phyloP scores from a whole-genome alignment of 2,797 vertebrate genomes.

The Darevskia mixta region DNA sequence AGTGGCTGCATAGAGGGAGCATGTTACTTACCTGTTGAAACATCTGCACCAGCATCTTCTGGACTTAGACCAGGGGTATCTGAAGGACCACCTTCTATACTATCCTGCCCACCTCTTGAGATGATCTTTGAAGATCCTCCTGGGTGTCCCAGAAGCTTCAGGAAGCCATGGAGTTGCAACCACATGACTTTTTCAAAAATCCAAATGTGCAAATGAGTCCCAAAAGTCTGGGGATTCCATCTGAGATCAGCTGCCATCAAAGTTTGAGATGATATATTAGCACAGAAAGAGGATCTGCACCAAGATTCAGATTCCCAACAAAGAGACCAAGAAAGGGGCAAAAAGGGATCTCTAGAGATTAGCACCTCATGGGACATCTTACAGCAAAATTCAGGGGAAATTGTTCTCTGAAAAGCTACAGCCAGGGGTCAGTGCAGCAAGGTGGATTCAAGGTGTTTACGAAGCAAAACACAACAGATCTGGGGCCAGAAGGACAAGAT shows the following conservation, averaged over 20 bases:
- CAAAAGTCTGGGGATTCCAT: too few relatives aligned
- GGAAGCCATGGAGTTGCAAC: not conserved
- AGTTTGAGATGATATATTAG: not conserved
- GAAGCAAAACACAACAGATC: not conserved
- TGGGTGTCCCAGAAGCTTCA: not conserved
- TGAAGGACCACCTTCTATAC: not conserved
- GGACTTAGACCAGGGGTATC: not conserved
- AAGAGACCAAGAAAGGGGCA: not conserved
- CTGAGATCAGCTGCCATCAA: too few relatives aligned
- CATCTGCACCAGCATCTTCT: too few relatives aligned
- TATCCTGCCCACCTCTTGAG: not conserved
- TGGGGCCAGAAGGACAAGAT: constrained; percentile 26
- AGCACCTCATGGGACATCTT: not conserved
- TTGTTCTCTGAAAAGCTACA: not conserved
- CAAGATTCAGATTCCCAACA: not conserved
- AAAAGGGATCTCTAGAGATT: not conserved
- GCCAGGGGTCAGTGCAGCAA: not conserved
- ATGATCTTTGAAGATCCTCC: not conserved
- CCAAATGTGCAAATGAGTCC: too few relatives aligned
- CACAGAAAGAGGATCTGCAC: not conserved
- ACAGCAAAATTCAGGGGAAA: not conserved
- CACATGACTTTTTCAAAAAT: too few relatives aligned
- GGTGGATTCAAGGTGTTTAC: not conserved
- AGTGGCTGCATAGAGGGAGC: too few relatives aligned
- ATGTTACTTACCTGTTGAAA: too few relatives aligned